Conservation (phyloP, 2,797 vertebrate genomes). For the Tragelaphus eurycerus region DNA sequence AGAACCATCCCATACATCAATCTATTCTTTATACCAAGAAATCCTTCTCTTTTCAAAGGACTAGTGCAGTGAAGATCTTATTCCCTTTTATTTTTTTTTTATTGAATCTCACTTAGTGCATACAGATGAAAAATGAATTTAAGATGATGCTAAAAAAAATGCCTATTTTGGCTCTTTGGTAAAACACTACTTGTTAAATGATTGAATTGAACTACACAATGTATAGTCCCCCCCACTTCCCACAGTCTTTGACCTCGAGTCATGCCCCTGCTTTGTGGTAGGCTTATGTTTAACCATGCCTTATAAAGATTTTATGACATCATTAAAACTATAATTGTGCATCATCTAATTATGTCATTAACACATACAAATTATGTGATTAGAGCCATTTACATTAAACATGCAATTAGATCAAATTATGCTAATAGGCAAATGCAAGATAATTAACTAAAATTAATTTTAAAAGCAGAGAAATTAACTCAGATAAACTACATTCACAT, state of each 20-base stretch:
- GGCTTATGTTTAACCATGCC: not conserved
- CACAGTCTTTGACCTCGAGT: not conserved
- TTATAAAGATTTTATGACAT: constrained; percentile 70
- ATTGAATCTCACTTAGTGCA: not conserved
- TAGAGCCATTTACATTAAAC: constrained; percentile 84
- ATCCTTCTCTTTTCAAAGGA: not conserved
- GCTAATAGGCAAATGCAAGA: constrained; percentile 78
- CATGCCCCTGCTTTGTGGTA: not conserved
- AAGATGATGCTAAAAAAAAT: not conserved
- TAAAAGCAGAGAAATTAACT: constrained; percentile 79
- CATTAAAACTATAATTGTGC: constrained; percentile 64
- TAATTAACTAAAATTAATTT: constrained; percentile 81
- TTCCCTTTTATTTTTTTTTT: not conserved
- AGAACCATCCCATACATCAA: not conserved
- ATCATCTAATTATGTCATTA: constrained; percentile 74
- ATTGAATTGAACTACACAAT: not conserved
- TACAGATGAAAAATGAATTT: not conserved
- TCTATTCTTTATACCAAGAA: not conserved
- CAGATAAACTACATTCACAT: constrained; percentile 70
- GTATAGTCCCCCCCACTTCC: not conserved
- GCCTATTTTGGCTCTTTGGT: not conserved
- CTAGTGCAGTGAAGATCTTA: not conserved
- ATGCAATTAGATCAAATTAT: constrained; percentile 82
- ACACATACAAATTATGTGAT: constrained; percentile 80
- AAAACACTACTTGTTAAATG: constrained; percentile 3